Evolutionary conservation across 2,113 vertebrate genomes (phyloP).

Genomic region (Geothlypis trichas): DNA sequence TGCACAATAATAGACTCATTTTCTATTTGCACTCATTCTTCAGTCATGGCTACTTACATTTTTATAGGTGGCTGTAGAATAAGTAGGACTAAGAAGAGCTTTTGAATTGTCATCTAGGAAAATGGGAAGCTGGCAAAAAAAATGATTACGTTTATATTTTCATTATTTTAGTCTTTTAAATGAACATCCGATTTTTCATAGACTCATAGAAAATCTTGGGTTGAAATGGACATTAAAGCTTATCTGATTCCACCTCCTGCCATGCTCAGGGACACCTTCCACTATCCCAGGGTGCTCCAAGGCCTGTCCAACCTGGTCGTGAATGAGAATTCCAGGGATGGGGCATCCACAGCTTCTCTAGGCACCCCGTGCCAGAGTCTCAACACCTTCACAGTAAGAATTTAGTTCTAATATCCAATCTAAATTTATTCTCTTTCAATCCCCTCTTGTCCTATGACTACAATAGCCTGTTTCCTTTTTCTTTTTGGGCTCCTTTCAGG

Average conservation of each 20-base stretch:
- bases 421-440: not conserved
- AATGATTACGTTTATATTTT: fast-evolving
- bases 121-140: not conserved
- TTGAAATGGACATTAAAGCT: not conserved
- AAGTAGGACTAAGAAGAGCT: not conserved
- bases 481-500: not conserved
- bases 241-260: not conserved
- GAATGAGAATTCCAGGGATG: no score
- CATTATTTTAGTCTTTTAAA: not conserved
- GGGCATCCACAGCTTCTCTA: not conserved
- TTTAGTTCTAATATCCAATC: not conserved
- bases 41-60: not conserved
- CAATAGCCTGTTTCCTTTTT: not conserved
- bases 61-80: not conserved
- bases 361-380: fast-evolving
- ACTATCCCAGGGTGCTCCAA: not conserved
- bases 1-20: fast-evolving
- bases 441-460: not conserved
- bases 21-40: not conserved
- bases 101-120: not conserved
- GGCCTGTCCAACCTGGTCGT: fast-evolving
- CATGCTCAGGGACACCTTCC: not conserved
- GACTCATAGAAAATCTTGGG: not conserved
- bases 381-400: not conserved
- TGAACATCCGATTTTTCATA: not conserved